Evolutionary conservation across 2,113 vertebrate species (phyloP), one percentile per base, ranked within the genome.

Genomic region (Sorex araneus): DNA sequence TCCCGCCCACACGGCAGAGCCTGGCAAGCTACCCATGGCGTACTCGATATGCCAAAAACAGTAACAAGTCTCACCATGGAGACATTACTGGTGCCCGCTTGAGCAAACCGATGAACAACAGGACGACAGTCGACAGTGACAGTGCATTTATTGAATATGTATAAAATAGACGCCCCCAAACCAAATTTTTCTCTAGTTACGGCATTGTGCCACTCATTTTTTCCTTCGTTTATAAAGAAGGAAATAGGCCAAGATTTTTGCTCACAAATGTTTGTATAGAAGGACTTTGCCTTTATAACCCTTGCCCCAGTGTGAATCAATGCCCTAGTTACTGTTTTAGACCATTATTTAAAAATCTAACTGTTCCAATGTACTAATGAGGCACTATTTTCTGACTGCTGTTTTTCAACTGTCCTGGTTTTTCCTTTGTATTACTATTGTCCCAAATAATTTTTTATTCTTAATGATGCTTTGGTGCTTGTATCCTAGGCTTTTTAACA

Each of bases 371-470:
- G 87, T 73, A 78, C 86, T 95, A 95, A 97, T 91, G 91, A 96
- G 86, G 71, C 83, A 70, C 60, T 25, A 92, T 88, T 94, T 90
- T 91, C 74, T 78, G 43, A 76, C n/a, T 4, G 77, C 57, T 95
- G 47, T 92, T 95, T 94, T 93, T 80, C 93, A 88, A 28, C 40
- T 66, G 69, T 47, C 93, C 93, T 79, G 79, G 75, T 95, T 97
- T 95, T 75, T 90, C 73, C 79, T 93, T 93, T 81, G 76, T 67
- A 60, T 94, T 90, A n/a, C 27, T 45, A 60, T 73, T 92, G 80
- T 90, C 88, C 96, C 94, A 95, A 95, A 95, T 96, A 92, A 79
- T 93, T 95, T 47, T 85, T 93, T 91, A 45, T 69, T 57, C 28
- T 75, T 96, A 95, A 87, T 77, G 89, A 93, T 93, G 84, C 18